These are phyloP conservation scores for Anthoscopus minutus DNA, from an alignment of 2,113 vertebrate genomes.

Conservation along the genomic window DNA sequence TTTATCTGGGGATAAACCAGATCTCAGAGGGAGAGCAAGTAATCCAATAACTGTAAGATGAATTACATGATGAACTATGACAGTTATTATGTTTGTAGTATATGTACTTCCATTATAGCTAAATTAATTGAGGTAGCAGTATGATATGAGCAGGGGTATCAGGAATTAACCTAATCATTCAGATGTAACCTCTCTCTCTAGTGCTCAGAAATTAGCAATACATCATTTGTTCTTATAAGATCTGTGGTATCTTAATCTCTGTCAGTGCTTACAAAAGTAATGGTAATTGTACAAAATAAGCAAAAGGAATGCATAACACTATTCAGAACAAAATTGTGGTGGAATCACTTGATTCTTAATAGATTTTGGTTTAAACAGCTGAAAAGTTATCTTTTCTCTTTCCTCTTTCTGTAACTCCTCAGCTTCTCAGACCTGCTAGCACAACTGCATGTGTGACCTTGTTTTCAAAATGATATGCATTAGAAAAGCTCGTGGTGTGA, in stretches of 20 bases:
- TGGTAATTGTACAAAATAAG: conserved; percentile 5
- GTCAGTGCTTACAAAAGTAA: background rate
- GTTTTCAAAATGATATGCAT: background rate
- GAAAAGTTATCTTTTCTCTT: background rate
- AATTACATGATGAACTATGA: background rate
- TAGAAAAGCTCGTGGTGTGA: background rate
- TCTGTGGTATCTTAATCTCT: background rate
- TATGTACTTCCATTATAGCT: background rate
- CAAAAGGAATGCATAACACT: background rate
- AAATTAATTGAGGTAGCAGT: conserved; percentile 15
- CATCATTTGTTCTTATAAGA: conserved; percentile 1
- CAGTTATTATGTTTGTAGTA: background rate
- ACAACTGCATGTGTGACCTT: background rate
- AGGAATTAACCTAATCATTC: conserved; percentile 19
- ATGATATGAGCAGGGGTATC: background rate
- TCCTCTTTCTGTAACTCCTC: background rate
- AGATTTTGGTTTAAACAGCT: background rate
- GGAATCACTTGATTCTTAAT: background rate
- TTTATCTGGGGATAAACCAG: background rate
- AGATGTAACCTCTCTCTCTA: background rate
- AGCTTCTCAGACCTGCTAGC: background rate
- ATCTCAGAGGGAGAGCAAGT: background rate
- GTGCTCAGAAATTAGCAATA: conserved; percentile 7
- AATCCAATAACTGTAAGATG: background rate
- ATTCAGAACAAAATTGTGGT: background rate